Evolutionary conservation across 2,113 vertebrate species (phyloP).

Genomic region (Perca flavescens): DNA sequence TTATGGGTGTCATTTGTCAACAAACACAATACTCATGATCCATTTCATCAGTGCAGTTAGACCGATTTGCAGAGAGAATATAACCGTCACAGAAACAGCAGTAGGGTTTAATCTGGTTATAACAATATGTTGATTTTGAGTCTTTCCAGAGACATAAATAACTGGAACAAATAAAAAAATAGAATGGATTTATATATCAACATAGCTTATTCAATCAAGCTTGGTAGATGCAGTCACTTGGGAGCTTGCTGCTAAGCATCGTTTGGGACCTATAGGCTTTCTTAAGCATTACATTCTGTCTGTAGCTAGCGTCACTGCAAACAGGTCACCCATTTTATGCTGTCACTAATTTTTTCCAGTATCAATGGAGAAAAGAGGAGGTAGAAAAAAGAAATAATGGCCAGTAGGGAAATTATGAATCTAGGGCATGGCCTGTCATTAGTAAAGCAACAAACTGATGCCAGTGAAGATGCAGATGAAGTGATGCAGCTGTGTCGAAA

Average conservation of each 20-base stretch:
- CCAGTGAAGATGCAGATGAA: conserved; percentile 26
- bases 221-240: conserved; percentile 5
- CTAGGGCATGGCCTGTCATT: conserved; percentile 65
- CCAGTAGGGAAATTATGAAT: conserved; percentile 68
- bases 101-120: conserved; percentile 23
- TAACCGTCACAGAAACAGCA: neutral
- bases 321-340: conserved; percentile 70
- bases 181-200: conserved; percentile 21
- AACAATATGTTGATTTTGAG: conserved; percentile 42
- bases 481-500: conserved; percentile 12
- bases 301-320: conserved; percentile 41
- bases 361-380: conserved; percentile 56
- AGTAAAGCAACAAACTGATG: conserved; percentile 35
- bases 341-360: conserved; percentile 60
- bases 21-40: conserved; percentile 25
- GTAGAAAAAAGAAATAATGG: conserved; percentile 27
- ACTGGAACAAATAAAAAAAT: neutral
- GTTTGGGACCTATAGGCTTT: neutral
- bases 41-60: conserved; percentile 29
- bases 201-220: conserved; percentile 15
- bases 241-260: conserved; percentile 3
- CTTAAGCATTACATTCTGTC: conserved; percentile 23
- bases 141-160: conserved; percentile 30
- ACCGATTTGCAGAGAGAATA: neutral
- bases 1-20: conserved; percentile 53